phyloP scores from a whole-genome alignment of 2,888 invertebrate genomes.

The Sminthurinus aureus region DNA sequence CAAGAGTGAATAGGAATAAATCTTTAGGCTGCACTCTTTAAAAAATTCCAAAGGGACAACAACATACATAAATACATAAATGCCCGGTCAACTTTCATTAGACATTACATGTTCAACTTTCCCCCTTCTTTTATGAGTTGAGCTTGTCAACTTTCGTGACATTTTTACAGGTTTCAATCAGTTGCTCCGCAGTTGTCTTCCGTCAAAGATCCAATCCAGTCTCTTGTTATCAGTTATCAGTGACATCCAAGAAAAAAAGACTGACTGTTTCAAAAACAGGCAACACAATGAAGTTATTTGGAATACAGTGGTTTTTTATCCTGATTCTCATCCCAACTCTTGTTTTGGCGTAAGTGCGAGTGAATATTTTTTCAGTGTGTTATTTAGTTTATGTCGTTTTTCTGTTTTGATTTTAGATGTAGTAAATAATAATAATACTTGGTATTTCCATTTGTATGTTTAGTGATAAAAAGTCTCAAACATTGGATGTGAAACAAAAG shows the following conservation, averaged over 20 bases:
- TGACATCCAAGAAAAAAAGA: not conserved
- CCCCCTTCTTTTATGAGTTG: conserved; percentile 19
- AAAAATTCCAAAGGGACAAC: not conserved
- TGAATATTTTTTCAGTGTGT: not conserved
- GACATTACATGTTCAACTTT: not conserved
- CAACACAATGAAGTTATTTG: conserved; percentile 24
- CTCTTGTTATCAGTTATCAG: not conserved
- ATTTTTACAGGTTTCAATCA: conserved; percentile 28
- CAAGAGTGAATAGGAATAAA: too few relatives aligned
- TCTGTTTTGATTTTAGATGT: not conserved
- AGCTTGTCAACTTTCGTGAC: conserved; percentile 16
- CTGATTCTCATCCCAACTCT: conserved; percentile 11
- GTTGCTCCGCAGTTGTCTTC: conserved; percentile 11
- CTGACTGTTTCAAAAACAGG: not conserved
- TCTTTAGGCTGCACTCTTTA: not conserved
- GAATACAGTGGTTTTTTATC: conserved; percentile 5
- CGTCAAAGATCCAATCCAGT: not conserved
- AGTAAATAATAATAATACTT: not conserved
- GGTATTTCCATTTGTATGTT: not conserved
- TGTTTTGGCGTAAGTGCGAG: conserved; percentile 19
- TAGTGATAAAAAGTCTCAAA: not conserved
- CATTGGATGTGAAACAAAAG: too few relatives aligned
- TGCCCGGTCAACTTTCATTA: conserved; percentile 31
- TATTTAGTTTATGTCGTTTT: not conserved
- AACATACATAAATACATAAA: not conserved